Percentiles rank a stretch among this genome's conserved stretches.
Evolutionary conservation across 2,888 invertebrate genomes (phyloP).

Genomic region (Crematogaster levior): DNA sequence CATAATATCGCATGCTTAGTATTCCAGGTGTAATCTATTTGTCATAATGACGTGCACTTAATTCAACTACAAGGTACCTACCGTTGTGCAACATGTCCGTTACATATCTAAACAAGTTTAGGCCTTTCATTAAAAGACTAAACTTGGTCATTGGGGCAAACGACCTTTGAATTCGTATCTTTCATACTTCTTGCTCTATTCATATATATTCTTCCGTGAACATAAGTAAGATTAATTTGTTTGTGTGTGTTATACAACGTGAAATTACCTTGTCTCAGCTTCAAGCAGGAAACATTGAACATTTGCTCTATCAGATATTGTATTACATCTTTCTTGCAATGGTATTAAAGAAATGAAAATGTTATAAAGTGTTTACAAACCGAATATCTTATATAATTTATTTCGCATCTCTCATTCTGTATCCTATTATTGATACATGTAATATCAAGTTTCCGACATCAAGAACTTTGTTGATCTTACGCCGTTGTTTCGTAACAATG

Average conservation of each 20-base stretch:
- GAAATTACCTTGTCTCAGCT: constrained; percentile 22
- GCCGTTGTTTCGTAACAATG: constrained; percentile 74
- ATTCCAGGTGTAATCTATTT: constrained; percentile 69
- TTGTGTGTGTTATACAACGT: background rate
- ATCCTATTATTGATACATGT: background rate
- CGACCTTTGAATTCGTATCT: constrained; percentile 44
- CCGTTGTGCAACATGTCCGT: constrained; percentile 67
- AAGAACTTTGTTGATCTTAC: constrained; percentile 60
- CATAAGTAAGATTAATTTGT: constrained; percentile 36
- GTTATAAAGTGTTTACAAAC: background rate
- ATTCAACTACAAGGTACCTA: constrained; percentile 71
- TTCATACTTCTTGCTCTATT: background rate
- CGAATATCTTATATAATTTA: background rate
- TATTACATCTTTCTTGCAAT: background rate
- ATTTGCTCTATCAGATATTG: background rate
- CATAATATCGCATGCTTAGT: background rate
- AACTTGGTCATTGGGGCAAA: constrained; percentile 62
- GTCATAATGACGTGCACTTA: constrained; percentile 71
- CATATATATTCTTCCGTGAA: constrained; percentile 16
- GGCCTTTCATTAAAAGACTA: constrained; percentile 65
- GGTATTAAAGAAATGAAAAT: background rate
- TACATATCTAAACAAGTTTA: constrained; percentile 64
- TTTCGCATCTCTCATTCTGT: background rate
- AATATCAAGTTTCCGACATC: constrained; percentile 45
- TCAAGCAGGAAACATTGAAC: background rate